These are phyloP conservation scores for Uloborus diversus DNA, from an alignment of 1,140 invertebrate genomes.

Conservation along the genomic window DNA sequence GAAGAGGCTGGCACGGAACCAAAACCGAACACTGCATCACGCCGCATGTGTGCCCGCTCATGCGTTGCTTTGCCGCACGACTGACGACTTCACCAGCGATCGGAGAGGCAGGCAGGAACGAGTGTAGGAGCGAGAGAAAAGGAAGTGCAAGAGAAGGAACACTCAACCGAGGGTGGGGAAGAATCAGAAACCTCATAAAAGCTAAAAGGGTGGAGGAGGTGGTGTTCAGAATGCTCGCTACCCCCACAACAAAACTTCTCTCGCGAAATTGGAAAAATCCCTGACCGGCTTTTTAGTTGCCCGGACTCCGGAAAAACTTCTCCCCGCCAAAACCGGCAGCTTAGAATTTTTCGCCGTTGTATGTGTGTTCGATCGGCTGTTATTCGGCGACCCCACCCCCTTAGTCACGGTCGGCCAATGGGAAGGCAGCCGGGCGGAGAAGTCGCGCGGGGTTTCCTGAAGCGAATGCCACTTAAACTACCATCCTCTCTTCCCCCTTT, in stretches of 20 bases:
- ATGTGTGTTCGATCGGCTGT: not conserved
- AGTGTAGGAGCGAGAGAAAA: not conserved
- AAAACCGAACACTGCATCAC: slow-evolving; percentile 40
- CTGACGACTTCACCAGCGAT: not conserved
- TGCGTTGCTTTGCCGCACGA: slow-evolving; percentile 13
- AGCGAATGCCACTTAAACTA: not conserved
- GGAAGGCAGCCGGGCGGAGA: slow-evolving; percentile 44
- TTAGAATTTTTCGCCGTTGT: slow-evolving; percentile 11
- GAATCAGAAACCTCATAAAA: slow-evolving; percentile 18
- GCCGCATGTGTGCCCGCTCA: slow-evolving; percentile 39
- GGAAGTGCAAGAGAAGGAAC: not conserved
- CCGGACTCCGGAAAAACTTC: slow-evolving; percentile 1
- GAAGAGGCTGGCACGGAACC: slow-evolving; percentile 17
- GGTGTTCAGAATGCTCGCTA: not conserved
- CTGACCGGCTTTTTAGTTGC: slow-evolving; percentile 40
- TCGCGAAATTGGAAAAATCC: slow-evolving; percentile 51
- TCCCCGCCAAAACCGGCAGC: not conserved
- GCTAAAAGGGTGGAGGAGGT: not conserved
- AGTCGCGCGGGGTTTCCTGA: slow-evolving; percentile 17
- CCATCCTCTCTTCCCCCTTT: not conserved
- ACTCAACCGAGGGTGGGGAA: not conserved
- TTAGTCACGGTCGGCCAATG: slow-evolving; percentile 38
- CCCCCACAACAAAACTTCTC: not conserved
- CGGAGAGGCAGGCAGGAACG: not conserved
- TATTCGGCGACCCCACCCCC: slow-evolving; percentile 41